Evolutionary conservation across 2,797 vertebrate species (phyloP), one percentile per base, ranked within the genome.

Genomic region (Sciurus vulgaris): DNA sequence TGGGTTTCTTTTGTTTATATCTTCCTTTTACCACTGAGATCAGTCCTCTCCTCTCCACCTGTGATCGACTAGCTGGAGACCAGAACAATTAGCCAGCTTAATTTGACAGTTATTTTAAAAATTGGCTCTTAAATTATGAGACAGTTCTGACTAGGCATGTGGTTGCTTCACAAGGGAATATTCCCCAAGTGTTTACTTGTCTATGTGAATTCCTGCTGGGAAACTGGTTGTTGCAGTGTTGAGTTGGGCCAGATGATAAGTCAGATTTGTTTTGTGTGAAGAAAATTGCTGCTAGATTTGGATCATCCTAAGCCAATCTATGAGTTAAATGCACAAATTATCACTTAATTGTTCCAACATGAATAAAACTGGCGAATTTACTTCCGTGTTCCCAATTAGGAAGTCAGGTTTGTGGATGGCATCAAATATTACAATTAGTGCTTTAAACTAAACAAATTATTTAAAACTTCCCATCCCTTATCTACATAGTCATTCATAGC

Each of bases 1-100:
- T 85, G 81, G 54, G 28, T 82, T 72, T 96, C 96, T 56, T 93
- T 76, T 61, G 41, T 94, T 95, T 89, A 65, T 76, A 15, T 82
- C 3, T 93, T 94, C 81, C 44, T 91, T 94, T 96, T 86, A 93
- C 38, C 41, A 97, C 95, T 97, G 95, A 96, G 94, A 96, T 97
- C 59, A 35, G 73, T 70, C 87, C 93, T 95, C 83, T 56, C 91
- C 87, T 97, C 95, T 77, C 54, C n/a, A 94, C 79, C 49, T 92
- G 70, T 59, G 20, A 86, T 77, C 4, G 15, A 51, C 82, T 77
- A 84, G 30, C 35, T 78, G 79, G 72, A 84, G 84, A 93, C 72
- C 78, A 90, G 91, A 95, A 84, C 89, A 94, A 96, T 96, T 96
- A 96, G 91, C 65, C 38, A 83, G 69, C 67, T 82, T 89, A 87